Conservation (phyloP, 2,888 invertebrate species). For the Amphipyra berbera region DNA sequence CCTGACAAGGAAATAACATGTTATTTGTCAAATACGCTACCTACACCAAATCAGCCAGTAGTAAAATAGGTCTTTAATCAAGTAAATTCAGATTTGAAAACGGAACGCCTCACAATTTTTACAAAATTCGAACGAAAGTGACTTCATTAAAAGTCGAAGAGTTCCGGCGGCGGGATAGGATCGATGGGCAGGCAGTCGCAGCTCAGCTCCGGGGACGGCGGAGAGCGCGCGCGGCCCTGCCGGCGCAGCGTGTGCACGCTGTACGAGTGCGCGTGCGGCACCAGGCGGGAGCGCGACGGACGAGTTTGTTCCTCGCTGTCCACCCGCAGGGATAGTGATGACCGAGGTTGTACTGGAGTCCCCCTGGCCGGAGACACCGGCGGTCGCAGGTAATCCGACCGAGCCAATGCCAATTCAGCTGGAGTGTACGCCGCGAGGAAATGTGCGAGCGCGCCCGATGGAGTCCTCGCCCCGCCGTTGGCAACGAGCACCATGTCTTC, state of each 20-base stretch:
- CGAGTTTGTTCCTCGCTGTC: conserved; percentile 67
- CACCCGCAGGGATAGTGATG: conserved; percentile 48
- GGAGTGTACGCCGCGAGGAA: conserved; percentile 78
- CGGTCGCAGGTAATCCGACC: conserved; percentile 77
- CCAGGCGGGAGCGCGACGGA: conserved; percentile 44
- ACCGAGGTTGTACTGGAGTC: conserved; percentile 64
- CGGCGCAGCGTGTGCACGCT: conserved; percentile 74
- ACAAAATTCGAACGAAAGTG: conserved; percentile 38
- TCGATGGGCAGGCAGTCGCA: conserved; percentile 78
- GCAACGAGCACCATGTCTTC: conserved; percentile 85
- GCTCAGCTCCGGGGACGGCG: conserved; percentile 53
- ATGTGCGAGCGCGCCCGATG: conserved; percentile 81
- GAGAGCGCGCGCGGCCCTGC: conserved; percentile 62
- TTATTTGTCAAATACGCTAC: background rate
- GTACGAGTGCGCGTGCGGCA: conserved; percentile 68
- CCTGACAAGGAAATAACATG: conserved; percentile 7
- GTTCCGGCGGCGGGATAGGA: conserved; percentile 84
- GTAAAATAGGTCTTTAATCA: conserved; percentile 3
- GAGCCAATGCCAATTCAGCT: conserved; percentile 68
- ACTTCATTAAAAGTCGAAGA: conserved; percentile 78
- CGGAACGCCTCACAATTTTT: conserved; percentile 25
- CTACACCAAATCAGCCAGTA: background rate
- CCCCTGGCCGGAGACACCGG: conserved; percentile 64
- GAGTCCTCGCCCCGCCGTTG: conserved; percentile 81
- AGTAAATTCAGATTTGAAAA: conserved; percentile 28